These are phyloP conservation scores for Coenonympha glycerion DNA, from an alignment of 2,888 invertebrate genomes.

Conservation along the genomic window DNA sequence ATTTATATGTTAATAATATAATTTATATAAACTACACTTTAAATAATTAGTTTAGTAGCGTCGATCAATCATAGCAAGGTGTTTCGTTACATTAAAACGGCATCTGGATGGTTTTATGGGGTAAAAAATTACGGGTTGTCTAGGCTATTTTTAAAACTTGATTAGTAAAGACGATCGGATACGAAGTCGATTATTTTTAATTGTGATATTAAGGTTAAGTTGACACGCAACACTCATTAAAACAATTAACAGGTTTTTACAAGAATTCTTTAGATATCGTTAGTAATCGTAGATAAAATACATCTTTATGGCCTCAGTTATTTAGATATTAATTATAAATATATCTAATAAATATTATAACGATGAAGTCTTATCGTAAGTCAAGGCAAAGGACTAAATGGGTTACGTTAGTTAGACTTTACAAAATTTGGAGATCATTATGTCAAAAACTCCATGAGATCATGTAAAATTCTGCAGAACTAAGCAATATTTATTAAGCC, in stretches of 20 bases:
- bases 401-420: too few species aligned
- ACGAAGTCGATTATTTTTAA: slow-evolving; percentile 1
- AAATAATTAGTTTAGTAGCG: slow-evolving; percentile 1
- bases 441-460: too few species aligned
- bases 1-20: slow-evolving; percentile 16
- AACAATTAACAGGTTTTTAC: neutral
- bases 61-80: slow-evolving; percentile 14
- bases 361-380: neutral
- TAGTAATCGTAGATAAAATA: neutral
- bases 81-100: neutral
- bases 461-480: too few species aligned
- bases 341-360: too few species aligned
- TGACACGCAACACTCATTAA: neutral
- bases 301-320: neutral
- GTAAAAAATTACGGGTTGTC: slow-evolving; percentile 1
- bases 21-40: slow-evolving; percentile 2
- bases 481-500: too few species aligned
- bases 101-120: slow-evolving; percentile 1
- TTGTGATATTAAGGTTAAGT: neutral
- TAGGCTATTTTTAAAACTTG: neutral
- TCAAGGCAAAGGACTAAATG: too few species aligned
- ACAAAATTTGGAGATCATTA: too few species aligned
- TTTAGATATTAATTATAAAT: neutral
- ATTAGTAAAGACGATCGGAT: neutral
- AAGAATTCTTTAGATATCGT: neutral